Evolutionary conservation across 2,888 invertebrate species (phyloP).

Genomic region (Drosophila phalerata): DNA sequence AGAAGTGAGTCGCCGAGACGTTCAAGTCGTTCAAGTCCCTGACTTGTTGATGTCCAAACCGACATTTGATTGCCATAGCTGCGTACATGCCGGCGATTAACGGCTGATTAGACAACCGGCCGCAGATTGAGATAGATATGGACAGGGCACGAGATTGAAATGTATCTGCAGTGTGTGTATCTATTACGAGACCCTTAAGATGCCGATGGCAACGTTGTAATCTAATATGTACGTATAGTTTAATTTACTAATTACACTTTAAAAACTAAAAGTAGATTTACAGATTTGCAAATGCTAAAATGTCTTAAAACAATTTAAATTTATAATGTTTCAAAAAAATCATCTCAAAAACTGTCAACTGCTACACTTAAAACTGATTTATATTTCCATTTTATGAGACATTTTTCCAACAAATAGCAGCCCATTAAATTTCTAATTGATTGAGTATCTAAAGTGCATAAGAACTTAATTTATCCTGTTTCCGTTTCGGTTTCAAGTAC

Average conservation of each 20-base stretch:
- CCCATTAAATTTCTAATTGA: slow-evolving; percentile 13
- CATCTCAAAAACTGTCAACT: not conserved
- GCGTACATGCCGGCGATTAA: slow-evolving; percentile 69
- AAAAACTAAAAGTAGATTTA: not conserved
- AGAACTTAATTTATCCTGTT: slow-evolving; percentile 42
- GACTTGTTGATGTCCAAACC: slow-evolving; percentile 48
- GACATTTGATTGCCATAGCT: slow-evolving; percentile 56
- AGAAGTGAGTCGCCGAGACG: slow-evolving; percentile 51
- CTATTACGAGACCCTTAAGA: slow-evolving; percentile 34
- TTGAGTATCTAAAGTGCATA: slow-evolving; percentile 40
- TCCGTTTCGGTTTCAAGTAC: slow-evolving; percentile 28
- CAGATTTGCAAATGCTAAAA: not conserved
- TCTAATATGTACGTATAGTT: not conserved
- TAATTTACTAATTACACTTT: not conserved
- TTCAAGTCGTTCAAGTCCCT: slow-evolving; percentile 12
- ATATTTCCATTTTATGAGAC: not conserved
- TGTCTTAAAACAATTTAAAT: not conserved
- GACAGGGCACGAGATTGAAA: slow-evolving; percentile 63
- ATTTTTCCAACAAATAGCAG: not conserved
- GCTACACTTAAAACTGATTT: not conserved
- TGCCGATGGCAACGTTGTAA: slow-evolving; percentile 37
- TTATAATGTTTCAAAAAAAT: not conserved
- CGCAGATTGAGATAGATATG: slow-evolving; percentile 60
- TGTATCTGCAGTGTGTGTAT: slow-evolving; percentile 61
- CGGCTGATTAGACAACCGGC: slow-evolving; percentile 68